These are phyloP conservation scores for Dendrocincla fuliginosa DNA, from an alignment of 2,797 vertebrate genomes.

Conservation along the genomic window DNA sequence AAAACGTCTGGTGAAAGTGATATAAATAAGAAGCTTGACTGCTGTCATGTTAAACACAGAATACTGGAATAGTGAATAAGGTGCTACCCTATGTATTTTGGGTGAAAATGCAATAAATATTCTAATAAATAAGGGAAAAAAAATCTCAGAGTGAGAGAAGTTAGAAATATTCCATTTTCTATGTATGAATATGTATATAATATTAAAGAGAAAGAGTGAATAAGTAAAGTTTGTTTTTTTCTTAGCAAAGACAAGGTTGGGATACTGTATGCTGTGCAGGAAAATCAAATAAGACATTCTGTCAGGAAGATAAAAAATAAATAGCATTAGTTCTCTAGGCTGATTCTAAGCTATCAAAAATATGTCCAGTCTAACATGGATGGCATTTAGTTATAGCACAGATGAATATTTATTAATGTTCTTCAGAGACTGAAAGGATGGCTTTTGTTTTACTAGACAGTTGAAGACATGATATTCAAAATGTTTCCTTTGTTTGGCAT, in stretches of 20 bases:
- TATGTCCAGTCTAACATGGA: conserved; percentile 55
- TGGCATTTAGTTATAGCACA: conserved; percentile 59
- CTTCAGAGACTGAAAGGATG: conserved; percentile 40
- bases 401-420: conserved; percentile 56
- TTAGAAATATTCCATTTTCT: conserved; percentile 1
- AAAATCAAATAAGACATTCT: conserved; percentile 57
- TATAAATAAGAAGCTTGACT: background rate
- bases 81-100: background rate
- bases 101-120: background rate
- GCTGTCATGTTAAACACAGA: background rate
- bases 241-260: background rate
- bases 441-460: conserved; percentile 31
- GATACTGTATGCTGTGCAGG: background rate
- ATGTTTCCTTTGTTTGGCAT: conserved; percentile 48
- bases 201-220: conserved; percentile 1
- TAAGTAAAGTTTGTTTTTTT: conserved; percentile 1
- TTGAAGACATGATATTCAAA: conserved; percentile 46
- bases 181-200: background rate
- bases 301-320: conserved; percentile 60
- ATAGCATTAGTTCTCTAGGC: conserved; percentile 53
- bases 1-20: background rate
- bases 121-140: background rate
- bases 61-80: background rate
- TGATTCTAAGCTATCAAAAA: conserved; percentile 57
- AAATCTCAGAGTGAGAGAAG: background rate